Percentiles rank a stretch among this genome's conserved stretches.
Evolutionary conservation across 2,113 vertebrate genomes (phyloP).

Genomic region (Cryptotis parvus): DNA sequence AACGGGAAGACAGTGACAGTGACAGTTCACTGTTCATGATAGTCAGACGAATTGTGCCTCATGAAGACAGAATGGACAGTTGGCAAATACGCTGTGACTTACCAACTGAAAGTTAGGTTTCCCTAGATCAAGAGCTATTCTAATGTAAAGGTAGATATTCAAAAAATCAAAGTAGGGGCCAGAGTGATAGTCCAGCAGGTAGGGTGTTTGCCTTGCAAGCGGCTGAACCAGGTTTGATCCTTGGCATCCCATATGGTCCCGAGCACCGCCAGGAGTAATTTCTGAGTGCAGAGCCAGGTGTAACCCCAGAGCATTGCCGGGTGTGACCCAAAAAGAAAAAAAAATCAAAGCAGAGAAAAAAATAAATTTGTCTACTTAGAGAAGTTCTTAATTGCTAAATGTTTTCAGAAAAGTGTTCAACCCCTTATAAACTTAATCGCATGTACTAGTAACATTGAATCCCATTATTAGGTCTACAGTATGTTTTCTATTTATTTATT

Average conservation of each 20-base stretch:
- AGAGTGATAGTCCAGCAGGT: too few relatives aligned
- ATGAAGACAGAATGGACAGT: fast-evolving
- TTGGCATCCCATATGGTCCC: too few relatives aligned
- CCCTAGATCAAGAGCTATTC: background rate
- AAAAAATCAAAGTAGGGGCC: too few relatives aligned
- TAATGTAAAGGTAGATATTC: background rate
- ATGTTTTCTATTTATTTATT: too few relatives aligned
- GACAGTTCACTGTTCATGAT: background rate
- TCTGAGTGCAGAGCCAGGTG: too few relatives aligned
- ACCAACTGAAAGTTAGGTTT: background rate
- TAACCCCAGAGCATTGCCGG: too few relatives aligned
- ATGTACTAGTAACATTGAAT: background rate
- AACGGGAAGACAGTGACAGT: too few relatives aligned
- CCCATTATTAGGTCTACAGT: background rate
- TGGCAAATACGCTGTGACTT: background rate
- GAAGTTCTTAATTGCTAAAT: background rate
- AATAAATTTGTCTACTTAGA: too few relatives aligned
- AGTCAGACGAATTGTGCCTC: background rate
- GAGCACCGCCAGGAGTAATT: too few relatives aligned
- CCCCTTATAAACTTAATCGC: background rate
- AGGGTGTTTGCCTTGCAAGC: too few relatives aligned
- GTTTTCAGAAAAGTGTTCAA: background rate
- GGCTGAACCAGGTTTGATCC: too few relatives aligned
- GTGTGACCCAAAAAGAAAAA: too few relatives aligned
- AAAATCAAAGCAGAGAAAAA: background rate